Percentiles rank a stretch among this genome's conserved stretches.
These are phyloP conservation scores for Podarcis cretensis DNA, from an alignment of 2,113 vertebrate genomes.

Conservation along the genomic window DNA sequence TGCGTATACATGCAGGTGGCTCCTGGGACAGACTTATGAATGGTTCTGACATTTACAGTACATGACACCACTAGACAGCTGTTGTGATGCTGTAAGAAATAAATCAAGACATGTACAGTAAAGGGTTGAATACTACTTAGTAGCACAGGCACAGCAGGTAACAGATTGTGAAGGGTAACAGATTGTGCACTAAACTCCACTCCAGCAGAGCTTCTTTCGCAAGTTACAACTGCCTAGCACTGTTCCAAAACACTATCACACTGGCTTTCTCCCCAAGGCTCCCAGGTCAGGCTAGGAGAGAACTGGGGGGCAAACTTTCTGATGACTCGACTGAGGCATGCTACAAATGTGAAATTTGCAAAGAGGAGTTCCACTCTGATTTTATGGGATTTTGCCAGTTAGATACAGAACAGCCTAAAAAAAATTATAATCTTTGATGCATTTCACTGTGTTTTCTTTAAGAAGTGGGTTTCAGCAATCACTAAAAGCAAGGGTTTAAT, in stretches of 20 bases:
- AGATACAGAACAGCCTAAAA: neutral
- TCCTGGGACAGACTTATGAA: neutral
- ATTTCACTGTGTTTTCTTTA: neutral
- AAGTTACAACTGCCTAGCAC: neutral
- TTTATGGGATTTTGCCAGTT: too few species aligned
- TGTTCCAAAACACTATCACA: neutral
- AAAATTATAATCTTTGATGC: neutral
- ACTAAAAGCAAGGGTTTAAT: neutral
- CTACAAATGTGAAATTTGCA: neutral
- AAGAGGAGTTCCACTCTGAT: neutral
- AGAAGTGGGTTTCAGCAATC: neutral
- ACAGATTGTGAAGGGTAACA: neutral
- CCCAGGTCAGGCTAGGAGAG: neutral
- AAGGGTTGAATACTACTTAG: neutral
- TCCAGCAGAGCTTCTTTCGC: neutral
- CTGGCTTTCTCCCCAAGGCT: neutral
- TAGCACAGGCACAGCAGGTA: neutral
- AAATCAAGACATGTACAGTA: neutral
- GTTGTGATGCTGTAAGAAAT: neutral
- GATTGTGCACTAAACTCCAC: neutral
- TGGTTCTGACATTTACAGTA: neutral
- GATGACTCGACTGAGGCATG: neutral
- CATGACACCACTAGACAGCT: neutral
- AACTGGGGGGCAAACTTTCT: neutral
- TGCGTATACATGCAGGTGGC: neutral